phyloP scores from a whole-genome alignment of 1,140 invertebrate species.

The Maconellicoccus hirsutus region DNA sequence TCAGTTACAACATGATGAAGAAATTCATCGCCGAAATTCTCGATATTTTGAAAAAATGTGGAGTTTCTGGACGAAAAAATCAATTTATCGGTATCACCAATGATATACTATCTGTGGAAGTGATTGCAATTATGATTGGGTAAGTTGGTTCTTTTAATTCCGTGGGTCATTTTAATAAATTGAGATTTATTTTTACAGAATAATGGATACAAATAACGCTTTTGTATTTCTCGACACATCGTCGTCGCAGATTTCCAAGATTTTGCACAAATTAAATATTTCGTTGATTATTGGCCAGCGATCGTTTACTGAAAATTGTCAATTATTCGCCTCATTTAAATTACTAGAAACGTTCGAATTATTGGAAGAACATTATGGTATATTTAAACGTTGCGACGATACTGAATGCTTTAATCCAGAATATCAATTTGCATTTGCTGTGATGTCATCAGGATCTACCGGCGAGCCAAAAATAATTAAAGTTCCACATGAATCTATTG shows the following conservation, averaged over 20 bases:
- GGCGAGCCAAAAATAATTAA: conserved; percentile 1
- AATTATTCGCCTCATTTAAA: neutral
- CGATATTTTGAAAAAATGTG: neutral
- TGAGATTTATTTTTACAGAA: neutral
- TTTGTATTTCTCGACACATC: neutral
- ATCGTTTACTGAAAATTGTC: neutral
- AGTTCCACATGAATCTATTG: conserved; percentile 5
- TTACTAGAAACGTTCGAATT: neutral
- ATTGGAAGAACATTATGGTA: neutral
- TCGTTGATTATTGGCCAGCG: neutral
- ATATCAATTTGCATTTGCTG: neutral
- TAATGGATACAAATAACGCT: neutral
- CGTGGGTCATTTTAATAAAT: neutral
- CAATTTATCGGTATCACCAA: neutral
- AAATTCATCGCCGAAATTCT: neutral
- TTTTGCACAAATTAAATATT: neutral
- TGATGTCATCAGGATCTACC: neutral
- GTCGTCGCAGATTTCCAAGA: neutral
- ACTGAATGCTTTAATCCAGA: neutral
- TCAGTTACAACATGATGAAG: neutral
- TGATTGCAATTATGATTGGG: neutral
- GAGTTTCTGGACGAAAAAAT: neutral
- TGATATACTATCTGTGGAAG: neutral
- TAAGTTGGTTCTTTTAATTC: neutral
- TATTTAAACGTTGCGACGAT: neutral